Conservation (phyloP, 2,888 invertebrate species). For the Leptodirus hochenwartii region DNA sequence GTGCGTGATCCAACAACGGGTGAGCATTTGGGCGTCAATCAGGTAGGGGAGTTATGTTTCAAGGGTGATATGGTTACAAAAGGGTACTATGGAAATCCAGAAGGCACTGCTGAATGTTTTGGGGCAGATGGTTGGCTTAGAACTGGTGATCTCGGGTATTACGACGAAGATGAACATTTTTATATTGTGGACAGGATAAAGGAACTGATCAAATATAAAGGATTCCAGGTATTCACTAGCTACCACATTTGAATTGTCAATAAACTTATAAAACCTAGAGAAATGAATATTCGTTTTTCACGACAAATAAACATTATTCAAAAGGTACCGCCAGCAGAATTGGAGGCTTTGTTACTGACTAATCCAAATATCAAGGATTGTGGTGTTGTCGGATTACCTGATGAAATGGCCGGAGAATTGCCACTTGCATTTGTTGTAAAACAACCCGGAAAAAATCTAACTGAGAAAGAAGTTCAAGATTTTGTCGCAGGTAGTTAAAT, state of each 20-base stretch:
- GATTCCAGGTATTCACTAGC: conserved; percentile 60
- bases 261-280: too few species aligned
- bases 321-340: conserved; percentile 73
- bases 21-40: conserved; percentile 35
- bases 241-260: neutral
- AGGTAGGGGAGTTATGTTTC: conserved; percentile 66
- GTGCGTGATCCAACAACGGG: conserved; percentile 44
- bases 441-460: conserved; percentile 31
- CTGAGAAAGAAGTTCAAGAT: conserved; percentile 22
- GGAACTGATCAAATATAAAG: conserved; percentile 83
- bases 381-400: conserved; percentile 62
- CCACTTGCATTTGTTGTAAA: conserved; percentile 59
- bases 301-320: too few species aligned
- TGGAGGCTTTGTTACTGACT: conserved; percentile 58
- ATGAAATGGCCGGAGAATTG: conserved; percentile 54
- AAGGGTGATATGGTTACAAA: conserved; percentile 42
- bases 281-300: too few species aligned
- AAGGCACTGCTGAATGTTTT: conserved; percentile 42
- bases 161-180: conserved; percentile 56
- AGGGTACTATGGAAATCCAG: conserved; percentile 50
- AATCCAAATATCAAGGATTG: conserved; percentile 55
- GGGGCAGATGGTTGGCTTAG: conserved; percentile 60
- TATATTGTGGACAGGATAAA: conserved; percentile 73
- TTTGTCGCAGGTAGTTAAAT: conserved; percentile 28
- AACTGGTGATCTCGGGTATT: conserved; percentile 71